Conservation (phyloP, 2,797 vertebrate species). For the Halcyon smyrnensis region DNA sequence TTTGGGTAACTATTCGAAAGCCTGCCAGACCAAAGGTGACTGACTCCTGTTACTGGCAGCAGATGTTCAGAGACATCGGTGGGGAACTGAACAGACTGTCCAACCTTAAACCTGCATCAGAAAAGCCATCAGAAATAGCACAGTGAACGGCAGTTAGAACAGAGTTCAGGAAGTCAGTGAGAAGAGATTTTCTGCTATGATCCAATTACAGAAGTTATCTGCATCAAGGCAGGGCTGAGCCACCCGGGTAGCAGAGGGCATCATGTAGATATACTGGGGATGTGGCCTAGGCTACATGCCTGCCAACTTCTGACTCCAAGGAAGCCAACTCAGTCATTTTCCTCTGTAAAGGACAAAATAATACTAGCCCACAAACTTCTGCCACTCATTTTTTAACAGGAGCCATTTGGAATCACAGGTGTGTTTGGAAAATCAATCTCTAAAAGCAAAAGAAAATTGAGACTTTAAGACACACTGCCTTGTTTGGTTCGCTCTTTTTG, state of each 20-base stretch:
- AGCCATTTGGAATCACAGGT: background rate
- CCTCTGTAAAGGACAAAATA: background rate
- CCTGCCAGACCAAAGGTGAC: slow-evolving; percentile 13
- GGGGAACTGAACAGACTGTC: background rate
- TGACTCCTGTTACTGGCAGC: background rate
- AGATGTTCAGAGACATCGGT: slow-evolving; percentile 15
- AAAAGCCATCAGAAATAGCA: slow-evolving; percentile 22
- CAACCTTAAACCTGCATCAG: background rate
- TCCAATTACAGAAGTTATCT: slow-evolving; percentile 45
- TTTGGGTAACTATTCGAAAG: background rate
- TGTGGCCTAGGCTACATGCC: background rate
- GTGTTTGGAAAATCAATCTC: background rate
- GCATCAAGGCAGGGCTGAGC: background rate
- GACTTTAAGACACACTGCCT: background rate
- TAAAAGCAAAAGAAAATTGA: background rate
- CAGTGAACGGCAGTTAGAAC: background rate
- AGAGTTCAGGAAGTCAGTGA: slow-evolving; percentile 30
- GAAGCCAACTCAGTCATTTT: background rate
- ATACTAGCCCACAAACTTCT: background rate
- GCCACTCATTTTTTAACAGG: background rate
- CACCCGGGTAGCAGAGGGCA: background rate
- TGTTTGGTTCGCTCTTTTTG: background rate
- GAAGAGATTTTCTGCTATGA: slow-evolving; percentile 28
- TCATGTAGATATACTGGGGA: background rate
- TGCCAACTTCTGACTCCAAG: slow-evolving; percentile 10